A percentile compares a stretch with the other conserved stretches of the same genome.
Evolutionary conservation across 2,113 vertebrate species (phyloP).

Genomic region (Corapipo altera): DNA sequence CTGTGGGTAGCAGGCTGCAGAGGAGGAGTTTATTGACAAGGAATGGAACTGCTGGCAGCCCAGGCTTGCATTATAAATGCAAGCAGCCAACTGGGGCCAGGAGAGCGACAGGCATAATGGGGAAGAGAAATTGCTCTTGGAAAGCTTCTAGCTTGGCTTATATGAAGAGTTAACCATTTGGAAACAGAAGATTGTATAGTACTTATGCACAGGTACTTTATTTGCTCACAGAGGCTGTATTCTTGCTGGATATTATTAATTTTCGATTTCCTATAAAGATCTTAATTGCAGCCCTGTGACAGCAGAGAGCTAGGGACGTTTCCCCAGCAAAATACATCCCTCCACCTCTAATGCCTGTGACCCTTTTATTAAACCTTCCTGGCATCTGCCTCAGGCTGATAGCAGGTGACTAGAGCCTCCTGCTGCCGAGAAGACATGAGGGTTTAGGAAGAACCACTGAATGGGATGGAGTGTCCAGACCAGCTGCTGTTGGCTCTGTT

Average conservation of each 20-base stretch:
- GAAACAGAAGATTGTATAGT: not conserved
- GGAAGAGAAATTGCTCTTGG: constrained; percentile 41
- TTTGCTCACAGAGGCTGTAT: not conserved
- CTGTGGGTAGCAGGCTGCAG: not conserved
- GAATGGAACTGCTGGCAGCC: constrained; percentile 29
- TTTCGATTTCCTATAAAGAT: not conserved
- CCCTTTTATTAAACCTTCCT: not conserved
- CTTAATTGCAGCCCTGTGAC: not conserved
- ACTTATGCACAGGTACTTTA: not conserved
- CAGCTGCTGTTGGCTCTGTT: not conserved
- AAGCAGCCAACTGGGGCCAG: constrained; percentile 7
- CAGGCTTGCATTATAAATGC: not conserved
- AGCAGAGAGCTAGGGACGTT: not conserved
- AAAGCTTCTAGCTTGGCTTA: not conserved
- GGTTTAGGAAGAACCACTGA: not conserved
- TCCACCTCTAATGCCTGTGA: not conserved
- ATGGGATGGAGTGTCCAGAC: not conserved
- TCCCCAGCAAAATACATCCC: not conserved
- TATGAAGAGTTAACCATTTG: constrained; percentile 20
- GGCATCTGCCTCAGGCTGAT: not conserved
- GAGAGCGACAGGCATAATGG: not conserved
- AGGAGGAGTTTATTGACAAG: constrained; percentile 49
- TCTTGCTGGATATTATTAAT: not conserved
- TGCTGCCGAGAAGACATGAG: not conserved
- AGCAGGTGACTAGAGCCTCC: not conserved